These are phyloP conservation scores for Falco concolor DNA, from an alignment of 2,797 vertebrate genomes.

Conservation along the genomic window DNA sequence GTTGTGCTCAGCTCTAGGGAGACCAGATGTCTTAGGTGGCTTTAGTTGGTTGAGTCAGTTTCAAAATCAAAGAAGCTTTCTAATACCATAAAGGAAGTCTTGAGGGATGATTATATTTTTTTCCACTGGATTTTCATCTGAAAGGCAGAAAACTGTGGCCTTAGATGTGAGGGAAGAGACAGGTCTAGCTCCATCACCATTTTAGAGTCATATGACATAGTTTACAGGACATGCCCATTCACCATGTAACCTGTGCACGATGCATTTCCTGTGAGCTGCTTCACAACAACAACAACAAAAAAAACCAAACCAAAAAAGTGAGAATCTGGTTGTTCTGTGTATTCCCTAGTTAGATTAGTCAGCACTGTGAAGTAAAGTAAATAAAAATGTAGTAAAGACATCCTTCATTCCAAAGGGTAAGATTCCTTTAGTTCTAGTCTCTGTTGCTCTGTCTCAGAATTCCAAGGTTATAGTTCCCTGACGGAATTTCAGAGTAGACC, in stretches of 20 bases:
- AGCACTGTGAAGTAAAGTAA: neutral
- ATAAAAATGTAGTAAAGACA: neutral
- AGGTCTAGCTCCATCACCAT: neutral
- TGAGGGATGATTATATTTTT: neutral
- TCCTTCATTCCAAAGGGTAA: neutral
- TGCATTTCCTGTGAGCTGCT: neutral
- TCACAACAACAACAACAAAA: neutral
- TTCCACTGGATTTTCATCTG: fast-evolving
- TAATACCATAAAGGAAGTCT: neutral
- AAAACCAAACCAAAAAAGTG: neutral
- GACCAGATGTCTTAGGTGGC: neutral
- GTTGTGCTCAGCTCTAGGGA: neutral
- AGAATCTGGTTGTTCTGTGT: neutral
- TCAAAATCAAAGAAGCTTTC: neutral
- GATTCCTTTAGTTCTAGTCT: neutral
- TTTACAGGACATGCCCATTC: neutral
- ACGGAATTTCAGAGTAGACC: neutral
- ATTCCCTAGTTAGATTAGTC: neutral
- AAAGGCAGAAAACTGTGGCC: neutral
- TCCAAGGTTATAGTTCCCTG: neutral
- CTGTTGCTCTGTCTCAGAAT: neutral
- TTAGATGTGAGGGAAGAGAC: neutral
- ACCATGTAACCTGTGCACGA: neutral
- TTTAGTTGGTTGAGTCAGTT: neutral
- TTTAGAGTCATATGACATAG: neutral